phyloP scores from a whole-genome alignment of 1,140 invertebrate species.

The Temnothorax curvispinosus region DNA sequence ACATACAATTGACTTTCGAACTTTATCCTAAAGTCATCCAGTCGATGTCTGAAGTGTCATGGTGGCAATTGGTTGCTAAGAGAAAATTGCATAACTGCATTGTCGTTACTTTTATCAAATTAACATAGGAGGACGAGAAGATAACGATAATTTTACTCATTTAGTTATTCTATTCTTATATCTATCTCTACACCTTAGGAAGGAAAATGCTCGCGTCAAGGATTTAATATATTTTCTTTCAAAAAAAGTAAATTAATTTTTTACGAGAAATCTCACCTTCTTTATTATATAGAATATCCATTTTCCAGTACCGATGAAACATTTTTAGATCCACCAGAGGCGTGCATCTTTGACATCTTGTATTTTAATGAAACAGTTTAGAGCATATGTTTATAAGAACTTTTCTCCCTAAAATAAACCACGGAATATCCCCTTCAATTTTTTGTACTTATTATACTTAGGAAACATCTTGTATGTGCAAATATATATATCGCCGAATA shows the following conservation, averaged over 20 bases:
- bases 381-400: no score
- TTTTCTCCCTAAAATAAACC: no score
- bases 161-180: neutral
- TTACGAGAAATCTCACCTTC: neutral
- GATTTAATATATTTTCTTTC: neutral
- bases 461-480: no score
- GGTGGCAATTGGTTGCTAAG: neutral
- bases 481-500: no score
- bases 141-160: slow-evolving; percentile 15
- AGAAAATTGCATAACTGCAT: slow-evolving; percentile 8
- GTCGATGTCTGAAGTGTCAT: neutral
- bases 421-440: no score
- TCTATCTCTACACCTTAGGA: neutral
- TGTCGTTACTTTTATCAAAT: neutral
- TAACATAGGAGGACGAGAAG: neutral
- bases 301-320: no score
- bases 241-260: neutral
- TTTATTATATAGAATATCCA: neutral
- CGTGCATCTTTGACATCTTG: no score
- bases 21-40: slow-evolving; percentile 45
- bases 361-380: no score
- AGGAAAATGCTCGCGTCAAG: neutral
- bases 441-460: no score
- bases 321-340: no score
- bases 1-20: slow-evolving; percentile 32